Conservation (phyloP, 1,140 invertebrate species). For the Archivesica marissinica region DNA sequence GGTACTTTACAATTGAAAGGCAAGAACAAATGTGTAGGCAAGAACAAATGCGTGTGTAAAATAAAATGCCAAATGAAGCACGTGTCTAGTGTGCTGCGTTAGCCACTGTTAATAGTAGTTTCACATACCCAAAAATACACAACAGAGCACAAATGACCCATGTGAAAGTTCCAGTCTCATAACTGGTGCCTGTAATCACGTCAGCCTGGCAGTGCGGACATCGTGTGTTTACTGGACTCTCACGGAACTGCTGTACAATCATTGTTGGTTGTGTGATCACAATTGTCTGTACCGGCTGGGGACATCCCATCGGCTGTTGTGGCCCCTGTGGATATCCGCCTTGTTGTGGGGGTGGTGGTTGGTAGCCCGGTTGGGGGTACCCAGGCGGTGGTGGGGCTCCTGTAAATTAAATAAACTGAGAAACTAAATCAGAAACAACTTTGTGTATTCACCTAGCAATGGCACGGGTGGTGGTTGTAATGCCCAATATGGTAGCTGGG, state of each 20-base stretch:
- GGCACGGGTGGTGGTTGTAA: too few relatives aligned
- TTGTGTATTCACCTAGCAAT: too few relatives aligned
- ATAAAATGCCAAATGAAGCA: too few relatives aligned
- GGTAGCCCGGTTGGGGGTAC: constrained; percentile 8
- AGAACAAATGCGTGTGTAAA: too few relatives aligned
- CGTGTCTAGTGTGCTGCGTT: too few relatives aligned
- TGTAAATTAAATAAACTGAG: too few relatives aligned
- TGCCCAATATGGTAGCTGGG: too few relatives aligned
- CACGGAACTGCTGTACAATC: constrained; percentile 76
- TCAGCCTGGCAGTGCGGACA: constrained; percentile 81
- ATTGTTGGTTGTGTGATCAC: constrained; percentile 69
- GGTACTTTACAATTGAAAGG: too few relatives aligned
- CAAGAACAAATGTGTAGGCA: too few relatives aligned
- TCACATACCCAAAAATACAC: constrained; percentile 78
- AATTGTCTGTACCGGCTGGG: constrained; percentile 57
- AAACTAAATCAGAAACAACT: too few relatives aligned
- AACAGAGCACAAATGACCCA: constrained; percentile 79
- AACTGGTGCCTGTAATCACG: constrained; percentile 77
- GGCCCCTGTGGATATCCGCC: constrained; percentile 2
- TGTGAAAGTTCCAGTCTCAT: constrained; percentile 79
- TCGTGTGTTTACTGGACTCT: constrained; percentile 75
- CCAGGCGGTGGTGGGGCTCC: constrained; percentile 13
- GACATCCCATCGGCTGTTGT: background rate
- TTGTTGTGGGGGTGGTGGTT: background rate
- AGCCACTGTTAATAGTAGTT: too few relatives aligned